A percentile compares a stretch with the other conserved stretches of the same genome.
Conservation (phyloP, 2,797 vertebrate species). For the Sphenodon punctatus region DNA sequence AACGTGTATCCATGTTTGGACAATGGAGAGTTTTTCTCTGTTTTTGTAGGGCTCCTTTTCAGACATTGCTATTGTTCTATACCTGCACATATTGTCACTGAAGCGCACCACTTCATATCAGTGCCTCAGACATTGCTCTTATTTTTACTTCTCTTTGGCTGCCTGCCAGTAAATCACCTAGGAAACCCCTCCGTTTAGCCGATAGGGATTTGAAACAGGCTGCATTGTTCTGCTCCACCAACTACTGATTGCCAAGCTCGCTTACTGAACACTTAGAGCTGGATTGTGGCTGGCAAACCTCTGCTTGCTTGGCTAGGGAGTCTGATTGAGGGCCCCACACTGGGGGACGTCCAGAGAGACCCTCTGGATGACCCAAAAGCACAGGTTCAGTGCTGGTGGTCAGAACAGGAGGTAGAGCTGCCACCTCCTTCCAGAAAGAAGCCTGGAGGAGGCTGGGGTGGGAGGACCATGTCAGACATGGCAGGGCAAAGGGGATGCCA, state of each 20-base stretch:
- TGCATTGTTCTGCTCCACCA: background rate
- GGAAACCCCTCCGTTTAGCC: conserved; percentile 23
- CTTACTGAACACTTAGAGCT: background rate
- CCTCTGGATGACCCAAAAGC: no score
- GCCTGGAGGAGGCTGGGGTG: no score
- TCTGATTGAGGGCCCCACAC: no score
- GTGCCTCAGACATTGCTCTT: background rate
- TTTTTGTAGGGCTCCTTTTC: no score
- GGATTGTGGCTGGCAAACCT: background rate
- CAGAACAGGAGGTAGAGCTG: no score
- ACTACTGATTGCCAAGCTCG: background rate
- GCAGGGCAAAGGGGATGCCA: no score
- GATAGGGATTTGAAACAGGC: background rate
- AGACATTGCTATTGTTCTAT: background rate
- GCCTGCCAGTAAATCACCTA: conserved; percentile 3
- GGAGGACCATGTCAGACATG: no score
- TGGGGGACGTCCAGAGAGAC: no score
- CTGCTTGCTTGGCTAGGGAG: no score
- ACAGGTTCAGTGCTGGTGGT: no score
- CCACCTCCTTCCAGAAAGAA: no score
- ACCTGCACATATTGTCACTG: conserved; percentile 8
- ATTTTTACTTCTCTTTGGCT: conserved; percentile 33
- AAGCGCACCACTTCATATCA: background rate
- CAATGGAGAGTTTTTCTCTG: background rate
- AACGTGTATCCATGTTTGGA: background rate